Percentiles rank a stretch among this genome's conserved stretches.
Conservation (phyloP, 35 echinoderm and acorn worm species). For the Heliocidaris tuberculata region DNA sequence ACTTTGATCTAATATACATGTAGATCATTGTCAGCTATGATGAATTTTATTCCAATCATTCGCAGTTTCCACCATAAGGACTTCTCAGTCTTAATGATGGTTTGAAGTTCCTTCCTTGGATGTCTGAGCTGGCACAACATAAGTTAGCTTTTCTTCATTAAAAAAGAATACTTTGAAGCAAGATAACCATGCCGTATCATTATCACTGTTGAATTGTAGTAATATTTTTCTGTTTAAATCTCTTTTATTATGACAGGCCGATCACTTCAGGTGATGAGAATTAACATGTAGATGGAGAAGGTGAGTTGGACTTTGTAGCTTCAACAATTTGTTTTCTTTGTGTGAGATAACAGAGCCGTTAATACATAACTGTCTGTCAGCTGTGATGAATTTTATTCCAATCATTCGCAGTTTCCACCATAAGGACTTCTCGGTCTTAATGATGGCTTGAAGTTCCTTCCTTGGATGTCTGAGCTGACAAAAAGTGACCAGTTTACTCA, state of each 20-base stretch:
- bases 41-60: slow-evolving; percentile 39
- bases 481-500: background rate
- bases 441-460: slow-evolving; percentile 43
- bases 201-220: background rate
- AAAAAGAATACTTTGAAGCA: background rate
- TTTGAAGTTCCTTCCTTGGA: slow-evolving; percentile 49
- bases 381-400: background rate
- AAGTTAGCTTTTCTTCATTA: too few species aligned
- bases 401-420: slow-evolving; percentile 28
- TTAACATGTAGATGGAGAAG: slow-evolving; percentile 81
- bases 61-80: slow-evolving; percentile 47
- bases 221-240: background rate
- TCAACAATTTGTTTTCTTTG: background rate
- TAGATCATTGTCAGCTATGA: background rate
- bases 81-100: slow-evolving; percentile 40
- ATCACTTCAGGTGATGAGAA: slow-evolving; percentile 75
- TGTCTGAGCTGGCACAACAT: background rate
- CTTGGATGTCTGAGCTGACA: slow-evolving; percentile 42
- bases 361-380: too few species aligned
- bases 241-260: slow-evolving; percentile 21
- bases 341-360: background rate
- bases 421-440: slow-evolving; percentile 4
- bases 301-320: slow-evolving; percentile 30
- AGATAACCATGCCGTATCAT: too few species aligned
- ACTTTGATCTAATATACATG: too few species aligned